Percentiles rank a stretch among this genome's conserved stretches.
Conservation (phyloP, 2,113 vertebrate species). For the Austrofundulus limnaeus region DNA sequence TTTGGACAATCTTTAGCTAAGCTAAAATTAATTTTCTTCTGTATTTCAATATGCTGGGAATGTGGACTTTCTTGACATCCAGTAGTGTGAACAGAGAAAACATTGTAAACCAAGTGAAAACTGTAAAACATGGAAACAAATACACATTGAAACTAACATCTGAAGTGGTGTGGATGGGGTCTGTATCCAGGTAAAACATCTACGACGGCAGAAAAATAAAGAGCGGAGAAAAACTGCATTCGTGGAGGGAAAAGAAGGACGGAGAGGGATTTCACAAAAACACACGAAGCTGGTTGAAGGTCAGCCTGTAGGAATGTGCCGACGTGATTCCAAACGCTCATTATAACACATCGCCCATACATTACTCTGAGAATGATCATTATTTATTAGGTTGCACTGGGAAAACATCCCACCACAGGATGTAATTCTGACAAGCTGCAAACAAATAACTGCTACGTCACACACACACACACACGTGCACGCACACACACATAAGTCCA, state of each 20-base stretch:
- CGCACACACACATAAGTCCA: too few species aligned
- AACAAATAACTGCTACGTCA: conserved; percentile 55
- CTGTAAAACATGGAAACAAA: background rate
- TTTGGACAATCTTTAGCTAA: too few species aligned
- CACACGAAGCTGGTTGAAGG: conserved; percentile 45
- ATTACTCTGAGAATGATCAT: conserved; percentile 72
- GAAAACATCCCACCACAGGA: conserved; percentile 60
- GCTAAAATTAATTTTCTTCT: too few species aligned
- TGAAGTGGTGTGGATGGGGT: too few species aligned
- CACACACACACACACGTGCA: conserved; percentile 6
- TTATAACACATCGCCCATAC: conserved; percentile 73
- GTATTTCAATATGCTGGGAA: too few species aligned
- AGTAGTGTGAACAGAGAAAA: background rate
- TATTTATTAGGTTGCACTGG: conserved; percentile 73
- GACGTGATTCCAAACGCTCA: conserved; percentile 72
- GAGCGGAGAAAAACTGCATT: conserved; percentile 21
- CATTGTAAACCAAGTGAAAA: background rate
- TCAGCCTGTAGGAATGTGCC: conserved; percentile 57
- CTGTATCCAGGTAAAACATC: conserved; percentile 2
- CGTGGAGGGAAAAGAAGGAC: conserved; percentile 8
- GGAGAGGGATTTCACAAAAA: conserved; percentile 17
- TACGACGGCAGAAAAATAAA: conserved; percentile 13
- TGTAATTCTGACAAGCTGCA: conserved; percentile 65
- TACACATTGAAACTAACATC: background rate
- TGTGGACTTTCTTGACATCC: too few species aligned